Conservation (phyloP, 2,113 vertebrate genomes). For the Erinaceus europaeus region DNA sequence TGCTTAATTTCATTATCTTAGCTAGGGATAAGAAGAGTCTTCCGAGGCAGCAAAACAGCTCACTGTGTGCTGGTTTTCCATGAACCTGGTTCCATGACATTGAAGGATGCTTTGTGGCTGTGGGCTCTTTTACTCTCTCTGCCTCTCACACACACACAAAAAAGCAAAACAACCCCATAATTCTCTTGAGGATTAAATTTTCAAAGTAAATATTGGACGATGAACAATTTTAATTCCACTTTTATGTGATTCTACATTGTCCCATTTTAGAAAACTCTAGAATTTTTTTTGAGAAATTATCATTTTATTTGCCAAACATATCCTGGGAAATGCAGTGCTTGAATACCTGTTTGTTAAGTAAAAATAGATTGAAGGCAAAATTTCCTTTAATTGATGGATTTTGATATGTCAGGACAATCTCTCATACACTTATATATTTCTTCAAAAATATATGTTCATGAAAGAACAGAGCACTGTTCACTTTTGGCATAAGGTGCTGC, state of each 20-base stretch:
- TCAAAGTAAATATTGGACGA: background rate
- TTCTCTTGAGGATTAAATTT: background rate
- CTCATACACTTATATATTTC: background rate
- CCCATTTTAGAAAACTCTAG: background rate
- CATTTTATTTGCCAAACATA: background rate
- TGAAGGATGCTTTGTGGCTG: too few species aligned
- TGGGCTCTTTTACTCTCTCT: too few species aligned
- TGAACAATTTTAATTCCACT: background rate
- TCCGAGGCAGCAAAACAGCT: too few species aligned
- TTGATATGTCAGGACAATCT: background rate
- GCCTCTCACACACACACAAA: too few species aligned
- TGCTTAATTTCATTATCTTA: background rate
- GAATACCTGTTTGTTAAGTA: background rate
- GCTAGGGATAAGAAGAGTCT: background rate
- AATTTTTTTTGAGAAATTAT: conserved; percentile 12
- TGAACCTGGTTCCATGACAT: too few species aligned
- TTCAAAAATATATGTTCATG: too few species aligned
- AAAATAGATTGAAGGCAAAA: background rate
- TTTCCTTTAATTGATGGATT: background rate
- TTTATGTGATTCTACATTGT: background rate
- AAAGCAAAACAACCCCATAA: too few species aligned
- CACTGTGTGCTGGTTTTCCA: too few species aligned
- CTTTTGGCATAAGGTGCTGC: too few species aligned
- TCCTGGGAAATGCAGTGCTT: background rate
- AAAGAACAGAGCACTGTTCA: too few species aligned